Percentiles rank a stretch among this genome's conserved stretches.
These are phyloP conservation scores for Pandemis heparana DNA, from an alignment of 2,888 invertebrate species.

Conservation along the genomic window DNA sequence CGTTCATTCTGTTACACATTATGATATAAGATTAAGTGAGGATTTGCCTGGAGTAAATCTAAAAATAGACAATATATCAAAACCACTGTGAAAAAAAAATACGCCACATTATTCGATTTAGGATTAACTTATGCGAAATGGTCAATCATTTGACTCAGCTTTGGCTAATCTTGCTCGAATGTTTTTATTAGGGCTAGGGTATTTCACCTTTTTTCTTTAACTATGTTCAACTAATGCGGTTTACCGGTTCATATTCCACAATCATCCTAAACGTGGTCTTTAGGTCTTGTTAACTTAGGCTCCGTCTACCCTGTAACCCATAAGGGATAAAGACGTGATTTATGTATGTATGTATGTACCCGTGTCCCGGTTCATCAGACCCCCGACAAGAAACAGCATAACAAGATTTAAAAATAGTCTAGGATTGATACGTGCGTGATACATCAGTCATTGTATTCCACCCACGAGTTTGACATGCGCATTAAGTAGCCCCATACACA, in stretches of 20 bases:
- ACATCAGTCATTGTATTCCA: constrained; percentile 14
- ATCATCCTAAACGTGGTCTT: too few species aligned
- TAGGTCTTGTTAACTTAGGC: too few species aligned
- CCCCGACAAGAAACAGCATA: neutral
- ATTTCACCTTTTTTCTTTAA: neutral
- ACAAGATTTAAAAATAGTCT: constrained; percentile 4
- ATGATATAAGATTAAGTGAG: neutral
- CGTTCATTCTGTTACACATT: constrained; percentile 4
- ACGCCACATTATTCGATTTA: neutral
- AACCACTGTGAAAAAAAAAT: neutral
- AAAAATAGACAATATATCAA: neutral
- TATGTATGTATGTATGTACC: too few species aligned
- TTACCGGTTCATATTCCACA: too few species aligned
- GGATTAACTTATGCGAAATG: neutral
- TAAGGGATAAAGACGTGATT: too few species aligned
- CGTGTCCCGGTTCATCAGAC: neutral
- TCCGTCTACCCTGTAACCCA: too few species aligned
- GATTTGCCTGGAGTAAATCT: neutral
- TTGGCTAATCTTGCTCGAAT: neutral
- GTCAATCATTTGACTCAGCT: neutral
- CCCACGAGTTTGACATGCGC: constrained; percentile 11
- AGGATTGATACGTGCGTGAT: neutral
- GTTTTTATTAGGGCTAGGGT: neutral
- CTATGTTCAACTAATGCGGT: neutral
- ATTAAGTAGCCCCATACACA: constrained; percentile 26